These are phyloP conservation scores for Malaclemys terrapin DNA, from an alignment of 2,113 vertebrate species.

Conservation along the genomic window DNA sequence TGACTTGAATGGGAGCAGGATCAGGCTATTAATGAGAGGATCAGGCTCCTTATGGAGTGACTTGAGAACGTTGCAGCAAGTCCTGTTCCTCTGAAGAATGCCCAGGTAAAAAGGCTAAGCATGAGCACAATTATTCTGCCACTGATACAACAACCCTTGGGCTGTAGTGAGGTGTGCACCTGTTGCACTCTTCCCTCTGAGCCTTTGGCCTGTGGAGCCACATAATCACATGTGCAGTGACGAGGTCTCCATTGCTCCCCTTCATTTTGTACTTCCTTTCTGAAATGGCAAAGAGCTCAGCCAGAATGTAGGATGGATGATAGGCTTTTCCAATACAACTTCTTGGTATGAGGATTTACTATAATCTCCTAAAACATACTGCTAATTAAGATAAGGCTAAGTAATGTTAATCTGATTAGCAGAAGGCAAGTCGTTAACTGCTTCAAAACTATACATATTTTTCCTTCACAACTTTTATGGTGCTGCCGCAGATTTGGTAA, in stretches of 20 bases:
- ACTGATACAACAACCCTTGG: not conserved
- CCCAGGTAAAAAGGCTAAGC: accelerated
- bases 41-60: not conserved
- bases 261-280: not conserved
- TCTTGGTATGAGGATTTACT: not conserved
- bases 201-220: not conserved
- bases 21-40: not conserved
- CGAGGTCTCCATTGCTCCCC: not conserved
- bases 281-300: not conserved
- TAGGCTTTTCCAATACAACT: accelerated
- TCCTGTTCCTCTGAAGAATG: not conserved
- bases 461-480: not conserved
- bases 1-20: not conserved
- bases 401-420: constrained; percentile 58
- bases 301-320: not conserved
- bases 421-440: constrained; percentile 22
- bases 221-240: accelerated
- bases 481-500: not conserved
- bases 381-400: constrained; percentile 54
- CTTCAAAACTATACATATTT: not conserved
- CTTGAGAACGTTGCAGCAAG: not conserved
- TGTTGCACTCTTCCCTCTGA: not conserved
- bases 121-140: accelerated
- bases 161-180: not conserved
- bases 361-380: constrained; percentile 47